Evolutionary conservation across 2,888 invertebrate genomes (phyloP), one percentile per base, ranked within the genome.

Genomic region (Ochlodes sylvanus): DNA sequence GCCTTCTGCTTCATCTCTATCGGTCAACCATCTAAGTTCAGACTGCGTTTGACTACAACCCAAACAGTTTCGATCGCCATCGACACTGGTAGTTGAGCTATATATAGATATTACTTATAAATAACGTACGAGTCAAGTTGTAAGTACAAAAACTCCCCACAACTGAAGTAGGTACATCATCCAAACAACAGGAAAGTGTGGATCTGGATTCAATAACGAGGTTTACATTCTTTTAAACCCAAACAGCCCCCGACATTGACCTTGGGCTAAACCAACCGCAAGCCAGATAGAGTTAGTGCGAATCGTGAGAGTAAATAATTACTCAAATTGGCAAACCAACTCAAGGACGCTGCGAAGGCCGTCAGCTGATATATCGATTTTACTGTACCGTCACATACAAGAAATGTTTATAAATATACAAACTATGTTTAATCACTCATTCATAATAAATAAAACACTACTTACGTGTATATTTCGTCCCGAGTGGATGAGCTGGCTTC

Each of bases 381-480:
- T 54, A 63, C 67, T 55, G 47, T 66, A 72, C 74, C 73, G 71
- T 72, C 71, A 74, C 73, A 73, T 75, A 75, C 70, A 69, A 55
- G 66, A 71, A 72, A 69, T 60, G 66, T 60, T 32, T 61, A 10
- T 42, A 69, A 38, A 38, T 68, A 66, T 60, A 19, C 12, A 27
- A 15, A 47, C 7, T 4, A 44, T 10, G 0, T 34, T 34, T 56
- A 15, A 1, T 7, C 27, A 32, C 21, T 27, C 7, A 38, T 7
- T 9, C n/a, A 19, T 42, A 17, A 27, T 7, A 17, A 3, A n/a
- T 32, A 38, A 47, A 27, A 44, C 2, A 65, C 66, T 71, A 87
- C 92, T 87, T 78, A 92, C 92, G 87, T 84, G 74, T 92, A 91
- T 1, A 89, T 73, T 68, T 91, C 91, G 69, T 85, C 85, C 60